Base-by-base conservation (phyloP, 2,797 vertebrate species). In the Crocodylus rhombifer region DNA sequence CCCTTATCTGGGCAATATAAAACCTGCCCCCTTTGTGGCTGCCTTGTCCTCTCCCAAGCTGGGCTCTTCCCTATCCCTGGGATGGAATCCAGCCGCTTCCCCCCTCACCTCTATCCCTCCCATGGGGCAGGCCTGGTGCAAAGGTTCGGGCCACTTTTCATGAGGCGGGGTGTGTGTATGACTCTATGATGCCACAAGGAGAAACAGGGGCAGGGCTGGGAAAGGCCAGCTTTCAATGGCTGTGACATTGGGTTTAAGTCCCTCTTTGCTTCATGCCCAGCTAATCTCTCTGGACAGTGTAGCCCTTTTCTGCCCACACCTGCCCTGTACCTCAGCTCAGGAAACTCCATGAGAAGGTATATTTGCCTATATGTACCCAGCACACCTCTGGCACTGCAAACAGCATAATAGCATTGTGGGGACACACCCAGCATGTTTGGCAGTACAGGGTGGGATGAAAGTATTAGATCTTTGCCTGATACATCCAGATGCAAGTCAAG, bases 31-130 rank as follows among this genome's bases (percentile, higher is more conserved):
- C 6, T 4, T 25, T 1, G 7, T 14, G 51, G 74, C 0, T 8
- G 76, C 80, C 3, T 1, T 95, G 93, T 77, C 87, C 79, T 57
- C 26, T 74, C 82, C 67, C n/a, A 61, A 61, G 80, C 71, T 14
- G 21, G 71, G 71, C 86, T 77, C 88, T 64, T 55, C 82, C 86
- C 84, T 10, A 81, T 76, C 23, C 1, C 76, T 74, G 28, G 0
- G 0, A 21, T 17, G 67, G 88, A 55, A 90, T 55, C 63, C 84
- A 82, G 86, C 21, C 61, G 16, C 33, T 1, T 55, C 13, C 0
- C 28, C 51, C 76, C 58, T 77, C 63, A 79, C 20, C 17, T 10
- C 0, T 0, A 61, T 61, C 21, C 30, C 17, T 87, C 28, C 1
- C 73, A 5, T 80, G 58, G 5, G 42, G 28, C 28, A 85, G 82